Conservation (phyloP, 2,113 vertebrate species). For the Aspidoscelis tigris region DNA sequence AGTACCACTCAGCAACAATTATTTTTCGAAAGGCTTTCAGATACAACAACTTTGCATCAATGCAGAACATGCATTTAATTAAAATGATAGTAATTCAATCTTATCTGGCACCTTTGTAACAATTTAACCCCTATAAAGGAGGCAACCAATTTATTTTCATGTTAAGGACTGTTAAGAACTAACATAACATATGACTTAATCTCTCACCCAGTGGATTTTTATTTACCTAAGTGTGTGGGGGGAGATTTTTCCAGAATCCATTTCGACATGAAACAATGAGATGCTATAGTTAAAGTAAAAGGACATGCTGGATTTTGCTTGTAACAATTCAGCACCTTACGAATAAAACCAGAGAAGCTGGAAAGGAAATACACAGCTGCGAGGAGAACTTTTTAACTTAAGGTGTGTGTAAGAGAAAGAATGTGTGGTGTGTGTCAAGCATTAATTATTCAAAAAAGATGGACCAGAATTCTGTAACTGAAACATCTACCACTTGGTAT, state of each 20-base stretch:
- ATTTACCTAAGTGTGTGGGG: background rate
- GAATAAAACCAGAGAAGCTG: constrained; percentile 61
- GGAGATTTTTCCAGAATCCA: constrained; percentile 19
- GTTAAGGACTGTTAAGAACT: background rate
- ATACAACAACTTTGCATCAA: background rate
- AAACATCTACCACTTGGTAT: constrained; percentile 47
- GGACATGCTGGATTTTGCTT: constrained; percentile 21
- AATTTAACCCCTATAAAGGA: background rate
- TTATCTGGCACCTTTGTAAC: background rate
- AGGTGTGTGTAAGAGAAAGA: constrained; percentile 18
- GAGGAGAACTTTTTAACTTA: constrained; percentile 50
- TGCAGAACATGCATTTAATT: background rate
- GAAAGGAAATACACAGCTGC: constrained; percentile 59
- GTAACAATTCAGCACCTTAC: constrained; percentile 30
- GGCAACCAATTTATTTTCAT: background rate
- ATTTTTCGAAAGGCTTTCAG: background rate
- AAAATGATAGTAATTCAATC: background rate
- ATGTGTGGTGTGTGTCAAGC: background rate
- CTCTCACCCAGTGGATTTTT: background rate
- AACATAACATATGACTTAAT: background rate
- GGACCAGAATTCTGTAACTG: constrained; percentile 43
- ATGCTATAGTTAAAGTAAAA: background rate
- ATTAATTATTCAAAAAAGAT: constrained; percentile 52
- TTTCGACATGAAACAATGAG: constrained; percentile 22
- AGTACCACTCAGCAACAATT: background rate